Percentiles rank a stretch among this genome's conserved stretches.
These are phyloP conservation scores for Emesis furor DNA, from an alignment of 2,888 invertebrate genomes.

Conservation along the genomic window DNA sequence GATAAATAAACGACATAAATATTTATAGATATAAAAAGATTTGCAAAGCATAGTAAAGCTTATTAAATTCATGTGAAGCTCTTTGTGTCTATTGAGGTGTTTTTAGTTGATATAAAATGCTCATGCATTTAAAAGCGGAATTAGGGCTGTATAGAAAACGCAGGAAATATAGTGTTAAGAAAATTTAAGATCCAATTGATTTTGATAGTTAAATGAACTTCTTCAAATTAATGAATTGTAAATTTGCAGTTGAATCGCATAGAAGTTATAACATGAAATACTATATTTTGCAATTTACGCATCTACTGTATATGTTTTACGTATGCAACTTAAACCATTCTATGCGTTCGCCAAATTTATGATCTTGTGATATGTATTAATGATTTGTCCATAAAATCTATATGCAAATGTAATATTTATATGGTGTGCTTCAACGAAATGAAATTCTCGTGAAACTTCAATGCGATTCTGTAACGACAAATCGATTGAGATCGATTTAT, in stretches of 20 bases:
- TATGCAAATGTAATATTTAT: constrained; percentile 8
- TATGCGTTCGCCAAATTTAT: not conserved
- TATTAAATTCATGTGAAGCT: constrained; percentile 84
- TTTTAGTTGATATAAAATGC: constrained; percentile 67
- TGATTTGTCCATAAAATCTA: not conserved
- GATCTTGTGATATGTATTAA: constrained; percentile 36
- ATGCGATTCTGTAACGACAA: constrained; percentile 85
- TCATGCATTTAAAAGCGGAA: constrained; percentile 86
- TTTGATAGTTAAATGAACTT: not conserved
- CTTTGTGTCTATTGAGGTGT: constrained; percentile 79
- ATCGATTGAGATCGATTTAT: constrained; percentile 84
- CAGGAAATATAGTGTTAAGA: constrained; percentile 86
- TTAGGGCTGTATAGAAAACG: constrained; percentile 83
- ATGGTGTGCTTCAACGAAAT: constrained; percentile 36
- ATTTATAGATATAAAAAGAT: constrained; percentile 77
- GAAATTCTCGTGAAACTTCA: constrained; percentile 79
- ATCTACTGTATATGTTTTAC: not conserved
- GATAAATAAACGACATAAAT: constrained; percentile 77
- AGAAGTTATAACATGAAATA: constrained; percentile 79
- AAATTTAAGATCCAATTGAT: constrained; percentile 81
- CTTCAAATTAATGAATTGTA: constrained; percentile 45
- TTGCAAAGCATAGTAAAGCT: constrained; percentile 85
- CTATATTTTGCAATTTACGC: not conserved
- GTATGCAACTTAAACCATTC: not conserved
- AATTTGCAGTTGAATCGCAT: constrained; percentile 86